Conservation (phyloP, 1,140 invertebrate genomes). For the Mactra quadrangularis region DNA sequence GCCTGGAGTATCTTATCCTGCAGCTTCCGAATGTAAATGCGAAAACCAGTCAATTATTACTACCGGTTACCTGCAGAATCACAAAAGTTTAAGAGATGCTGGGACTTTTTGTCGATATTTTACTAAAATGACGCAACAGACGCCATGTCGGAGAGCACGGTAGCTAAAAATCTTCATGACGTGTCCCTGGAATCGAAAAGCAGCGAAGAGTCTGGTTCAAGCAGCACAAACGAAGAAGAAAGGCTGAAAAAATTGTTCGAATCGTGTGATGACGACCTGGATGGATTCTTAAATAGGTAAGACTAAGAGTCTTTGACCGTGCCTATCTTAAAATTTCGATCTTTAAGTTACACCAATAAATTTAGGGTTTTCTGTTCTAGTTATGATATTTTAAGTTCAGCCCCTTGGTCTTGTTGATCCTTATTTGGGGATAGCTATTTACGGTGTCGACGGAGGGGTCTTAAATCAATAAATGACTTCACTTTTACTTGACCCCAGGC, state of each 20-base stretch:
- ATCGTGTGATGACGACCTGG: constrained; percentile 89
- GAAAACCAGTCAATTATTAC: neutral
- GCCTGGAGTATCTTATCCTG: too few species aligned
- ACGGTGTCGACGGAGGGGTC: too few species aligned
- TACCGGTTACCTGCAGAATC: constrained; percentile 39
- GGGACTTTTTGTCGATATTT: neutral
- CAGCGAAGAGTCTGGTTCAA: constrained; percentile 79
- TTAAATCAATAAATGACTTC: too few species aligned
- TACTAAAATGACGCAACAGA: constrained; percentile 18
- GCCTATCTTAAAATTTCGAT: too few species aligned
- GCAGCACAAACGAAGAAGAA: constrained; percentile 87
- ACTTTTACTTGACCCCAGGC: too few species aligned
- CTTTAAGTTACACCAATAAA: too few species aligned
- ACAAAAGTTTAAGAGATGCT: constrained; percentile 10
- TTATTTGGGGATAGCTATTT: neutral
- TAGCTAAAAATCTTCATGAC: constrained; percentile 8
- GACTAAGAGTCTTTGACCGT: too few species aligned
- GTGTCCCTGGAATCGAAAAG: constrained; percentile 32
- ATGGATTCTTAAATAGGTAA: constrained; percentile 83
- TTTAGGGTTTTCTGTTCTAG: too few species aligned
- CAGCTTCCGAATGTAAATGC: too few species aligned
- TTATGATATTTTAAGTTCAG: too few species aligned
- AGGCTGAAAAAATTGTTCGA: constrained; percentile 88
- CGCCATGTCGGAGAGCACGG: constrained; percentile 30
- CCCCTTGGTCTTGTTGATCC: neutral